A percentile compares a stretch with the other conserved stretches of the same genome.
Conservation (phyloP, 2,113 vertebrate genomes). For the Acrocephalus kingi region DNA sequence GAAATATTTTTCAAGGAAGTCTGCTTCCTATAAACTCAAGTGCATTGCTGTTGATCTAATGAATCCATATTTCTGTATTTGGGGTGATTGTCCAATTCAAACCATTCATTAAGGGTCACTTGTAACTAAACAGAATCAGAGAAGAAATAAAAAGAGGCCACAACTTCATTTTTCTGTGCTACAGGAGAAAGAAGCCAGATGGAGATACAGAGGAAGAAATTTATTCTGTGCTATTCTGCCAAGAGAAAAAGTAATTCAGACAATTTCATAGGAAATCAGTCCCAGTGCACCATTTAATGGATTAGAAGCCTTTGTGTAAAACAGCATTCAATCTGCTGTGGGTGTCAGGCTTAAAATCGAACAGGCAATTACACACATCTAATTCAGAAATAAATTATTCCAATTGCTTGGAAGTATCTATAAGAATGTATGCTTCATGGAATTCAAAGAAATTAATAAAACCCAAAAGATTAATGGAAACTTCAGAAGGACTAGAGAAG, state of each 20-base stretch:
- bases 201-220: background rate
- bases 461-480: background rate
- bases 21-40: background rate
- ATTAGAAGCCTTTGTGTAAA: constrained; percentile 13
- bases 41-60: background rate
- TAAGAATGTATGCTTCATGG: background rate
- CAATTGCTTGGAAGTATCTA: background rate
- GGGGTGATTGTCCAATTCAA: background rate
- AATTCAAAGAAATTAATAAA: constrained; percentile 23
- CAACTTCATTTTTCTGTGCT: background rate
- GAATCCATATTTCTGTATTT: background rate
- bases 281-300: constrained; percentile 27
- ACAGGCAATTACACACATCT: constrained; percentile 35
- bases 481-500: background rate
- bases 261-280: constrained; percentile 28
- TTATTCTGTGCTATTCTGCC: background rate
- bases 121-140: background rate
- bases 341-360: constrained; percentile 48
- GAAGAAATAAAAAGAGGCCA: background rate
- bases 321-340: background rate
- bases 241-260: background rate
- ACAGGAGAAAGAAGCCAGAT: background rate
- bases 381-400: constrained; percentile 31
- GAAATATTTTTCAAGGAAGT: background rate
- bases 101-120: background rate